Base-by-base conservation (phyloP, 2,888 invertebrate species). In the Ophion ellenae region DNA sequence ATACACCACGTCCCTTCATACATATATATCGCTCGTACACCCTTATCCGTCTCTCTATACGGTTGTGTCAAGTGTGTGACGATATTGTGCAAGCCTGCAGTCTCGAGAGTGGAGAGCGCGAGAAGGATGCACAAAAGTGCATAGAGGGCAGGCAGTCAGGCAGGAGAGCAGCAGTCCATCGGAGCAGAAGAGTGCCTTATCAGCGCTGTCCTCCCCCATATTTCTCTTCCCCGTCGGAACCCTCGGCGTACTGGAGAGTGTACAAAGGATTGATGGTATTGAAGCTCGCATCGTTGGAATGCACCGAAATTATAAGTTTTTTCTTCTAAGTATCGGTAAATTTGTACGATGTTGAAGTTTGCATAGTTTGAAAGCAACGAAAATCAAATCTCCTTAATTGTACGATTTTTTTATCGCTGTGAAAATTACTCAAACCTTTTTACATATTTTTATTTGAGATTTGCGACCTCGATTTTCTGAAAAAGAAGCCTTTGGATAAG, bases 11-110 rank as follows among this genome's bases (percentile, higher is more conserved):
- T 53, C 10, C 53, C 53, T 17, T 2, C 53, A 32, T 28, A 20
- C 3, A 64, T 45, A 79, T 36, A 61, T 71, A 75, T 69, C 66
- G 36, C 67, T 74, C 74, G 67, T n/a, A 40, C 28, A 71, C 76
- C 57, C 75, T 76, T 85, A 80, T 80, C 32, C 80, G 57, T n/a
- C 66, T 66, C 75, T 70, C 66, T 36, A 59, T 77, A 77, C 69
- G 81, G 59, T 59, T 73, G 81, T 86, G 83, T 86, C 83, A 77
- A 86, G 86, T 86, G 86, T 86, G 81, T 78, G 86, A 86, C 86
- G 86, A 86, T 83, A 86, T 86, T 86, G 86, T 83, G 86, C 86
- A 86, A 83, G 83, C 86, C 86, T 83, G 83, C 83, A 86, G 86
- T 86, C 86, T 86, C 81, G 86, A 86, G 86, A 86, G 81, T 71